These are phyloP conservation scores for Chelon labrosus DNA, from an alignment of 2,797 vertebrate species.

Conservation along the genomic window DNA sequence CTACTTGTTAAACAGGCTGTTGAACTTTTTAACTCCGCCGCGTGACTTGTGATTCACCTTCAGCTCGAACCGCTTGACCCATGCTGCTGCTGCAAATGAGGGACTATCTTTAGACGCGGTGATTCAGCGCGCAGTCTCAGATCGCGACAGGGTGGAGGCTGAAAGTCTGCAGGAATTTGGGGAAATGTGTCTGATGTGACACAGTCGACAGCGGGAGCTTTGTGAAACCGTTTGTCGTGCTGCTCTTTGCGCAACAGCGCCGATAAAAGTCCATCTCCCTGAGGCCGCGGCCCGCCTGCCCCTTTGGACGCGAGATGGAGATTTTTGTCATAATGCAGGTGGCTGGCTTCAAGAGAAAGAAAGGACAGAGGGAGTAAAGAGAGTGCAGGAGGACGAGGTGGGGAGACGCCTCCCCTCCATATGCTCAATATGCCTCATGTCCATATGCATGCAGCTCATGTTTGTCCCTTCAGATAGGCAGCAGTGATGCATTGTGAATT, in stretches of 20 bases:
- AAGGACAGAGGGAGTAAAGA: constrained; percentile 19
- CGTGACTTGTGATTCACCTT: constrained; percentile 72
- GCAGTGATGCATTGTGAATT: constrained; percentile 44
- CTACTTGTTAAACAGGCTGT: constrained; percentile 50
- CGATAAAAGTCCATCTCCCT: constrained; percentile 6
- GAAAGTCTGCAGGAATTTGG: constrained; percentile 35
- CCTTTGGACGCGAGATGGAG: constrained; percentile 38
- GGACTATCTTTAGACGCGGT: constrained; percentile 64
- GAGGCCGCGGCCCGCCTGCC: constrained; percentile 1
- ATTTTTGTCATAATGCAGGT: constrained; percentile 56
- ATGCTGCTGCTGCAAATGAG: constrained; percentile 57
- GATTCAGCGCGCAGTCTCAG: constrained; percentile 57
- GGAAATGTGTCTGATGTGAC: constrained; percentile 42
- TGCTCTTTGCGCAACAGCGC: background rate
- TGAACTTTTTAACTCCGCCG: constrained; percentile 66
- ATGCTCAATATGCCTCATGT: constrained; percentile 33
- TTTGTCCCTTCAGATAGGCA: constrained; percentile 37
- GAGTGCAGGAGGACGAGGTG: constrained; percentile 30
- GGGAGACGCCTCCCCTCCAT: constrained; percentile 35
- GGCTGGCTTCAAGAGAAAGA: constrained; percentile 25
- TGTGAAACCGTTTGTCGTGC: constrained; percentile 35
- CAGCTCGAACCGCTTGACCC: constrained; percentile 43
- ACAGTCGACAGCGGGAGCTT: constrained; percentile 22
- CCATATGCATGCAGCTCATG: constrained; percentile 50
- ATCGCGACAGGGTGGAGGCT: constrained; percentile 15